phyloP scores from a whole-genome alignment of 35 echinoderm and acorn worm genomes.

The Anneissia japonica region DNA sequence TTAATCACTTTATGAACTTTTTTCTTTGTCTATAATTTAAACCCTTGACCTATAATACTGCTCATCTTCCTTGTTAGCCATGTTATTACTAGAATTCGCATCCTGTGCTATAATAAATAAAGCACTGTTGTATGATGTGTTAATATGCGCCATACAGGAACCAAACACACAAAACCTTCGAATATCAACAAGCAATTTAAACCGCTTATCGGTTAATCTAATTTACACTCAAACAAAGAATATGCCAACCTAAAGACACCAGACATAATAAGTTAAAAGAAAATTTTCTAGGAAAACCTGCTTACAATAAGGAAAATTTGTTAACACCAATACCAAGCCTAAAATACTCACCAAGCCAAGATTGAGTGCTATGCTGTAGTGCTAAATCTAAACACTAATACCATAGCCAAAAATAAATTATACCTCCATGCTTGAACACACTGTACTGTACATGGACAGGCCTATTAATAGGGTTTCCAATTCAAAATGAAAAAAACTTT shows the following conservation, averaged over 20 bases:
- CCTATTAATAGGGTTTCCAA: too few species aligned
- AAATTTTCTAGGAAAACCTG: too few species aligned
- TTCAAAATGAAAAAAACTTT: too few species aligned
- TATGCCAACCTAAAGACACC: background rate
- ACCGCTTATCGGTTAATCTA: background rate
- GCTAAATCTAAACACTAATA: too few species aligned
- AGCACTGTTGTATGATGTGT: background rate
- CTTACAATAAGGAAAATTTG: too few species aligned
- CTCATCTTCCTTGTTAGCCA: background rate
- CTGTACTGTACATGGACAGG: too few species aligned
- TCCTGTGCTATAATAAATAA: background rate
- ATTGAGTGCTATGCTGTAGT: too few species aligned
- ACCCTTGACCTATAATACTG: background rate
- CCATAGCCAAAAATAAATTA: too few species aligned
- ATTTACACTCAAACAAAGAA: constrained; percentile 2
- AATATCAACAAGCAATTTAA: background rate
- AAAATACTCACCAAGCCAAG: too few species aligned
- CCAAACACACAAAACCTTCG: background rate
- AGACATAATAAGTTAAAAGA: background rate
- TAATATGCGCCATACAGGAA: background rate
- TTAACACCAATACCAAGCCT: too few species aligned
- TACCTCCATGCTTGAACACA: too few species aligned
- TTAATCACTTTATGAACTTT: background rate
- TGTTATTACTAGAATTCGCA: background rate
- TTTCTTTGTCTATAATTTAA: background rate